These are phyloP conservation scores for Scaptomyza reducta DNA, from an alignment of 2,888 invertebrate genomes.

Conservation along the genomic window DNA sequence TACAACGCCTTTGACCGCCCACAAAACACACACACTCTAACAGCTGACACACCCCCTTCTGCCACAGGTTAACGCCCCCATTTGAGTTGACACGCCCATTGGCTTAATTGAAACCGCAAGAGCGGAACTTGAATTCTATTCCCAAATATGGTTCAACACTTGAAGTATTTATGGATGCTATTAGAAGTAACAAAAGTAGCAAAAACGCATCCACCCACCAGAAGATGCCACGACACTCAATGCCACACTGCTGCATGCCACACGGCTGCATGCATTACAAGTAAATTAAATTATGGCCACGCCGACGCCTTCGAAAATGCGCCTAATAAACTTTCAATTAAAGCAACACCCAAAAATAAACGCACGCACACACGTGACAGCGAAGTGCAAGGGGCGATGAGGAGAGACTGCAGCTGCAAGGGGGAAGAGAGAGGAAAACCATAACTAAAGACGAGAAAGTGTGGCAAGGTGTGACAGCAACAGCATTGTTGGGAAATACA, in stretches of 20 bases:
- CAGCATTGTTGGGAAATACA: slow-evolving; percentile 43
- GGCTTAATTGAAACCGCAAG: slow-evolving; percentile 59
- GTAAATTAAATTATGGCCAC: slow-evolving; percentile 69
- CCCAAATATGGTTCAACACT: slow-evolving; percentile 30
- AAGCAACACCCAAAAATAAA: slow-evolving; percentile 63
- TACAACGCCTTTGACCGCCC: slow-evolving; percentile 48
- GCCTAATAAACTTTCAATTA: slow-evolving; percentile 78
- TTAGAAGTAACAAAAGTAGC: slow-evolving; percentile 48
- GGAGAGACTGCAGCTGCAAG: neutral
- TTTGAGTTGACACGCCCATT: slow-evolving; percentile 53
- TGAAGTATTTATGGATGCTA: slow-evolving; percentile 48
- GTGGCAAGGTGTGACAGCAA: slow-evolving; percentile 48
- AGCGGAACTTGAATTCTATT: slow-evolving; percentile 36
- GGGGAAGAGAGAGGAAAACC: neutral
- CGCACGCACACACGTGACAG: slow-evolving; percentile 3
- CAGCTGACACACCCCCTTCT: slow-evolving; percentile 40
- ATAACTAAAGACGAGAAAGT: slow-evolving; percentile 44
- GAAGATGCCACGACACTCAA: slow-evolving; percentile 31
- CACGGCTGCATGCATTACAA: slow-evolving; percentile 54
- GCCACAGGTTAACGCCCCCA: slow-evolving; percentile 36
- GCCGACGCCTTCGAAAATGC: slow-evolving; percentile 47
- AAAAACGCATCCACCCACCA: neutral
- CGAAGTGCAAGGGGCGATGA: neutral
- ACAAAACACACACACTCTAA: slow-evolving; percentile 22
- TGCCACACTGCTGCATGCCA: slow-evolving; percentile 20